Conservation (phyloP, 2,113 vertebrate species). For the Pomatorhinus ruficollis region DNA sequence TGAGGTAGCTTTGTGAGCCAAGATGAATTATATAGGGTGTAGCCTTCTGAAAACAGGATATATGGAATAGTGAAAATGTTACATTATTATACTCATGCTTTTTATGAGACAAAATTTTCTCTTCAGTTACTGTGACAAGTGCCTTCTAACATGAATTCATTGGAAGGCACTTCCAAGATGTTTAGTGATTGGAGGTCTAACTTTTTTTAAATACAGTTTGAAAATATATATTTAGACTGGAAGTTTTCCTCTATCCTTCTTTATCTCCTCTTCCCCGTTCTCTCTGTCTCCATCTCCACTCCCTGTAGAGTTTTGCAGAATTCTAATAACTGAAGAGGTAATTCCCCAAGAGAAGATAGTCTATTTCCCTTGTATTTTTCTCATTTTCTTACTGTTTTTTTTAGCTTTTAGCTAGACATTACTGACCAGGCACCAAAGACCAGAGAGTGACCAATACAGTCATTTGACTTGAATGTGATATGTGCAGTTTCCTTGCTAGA, state of each 20-base stretch:
- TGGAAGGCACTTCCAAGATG: neutral
- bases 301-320: neutral
- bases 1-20: neutral
- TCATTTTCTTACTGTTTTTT: neutral
- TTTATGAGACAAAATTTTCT: neutral
- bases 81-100: neutral
- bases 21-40: neutral
- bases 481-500: neutral
- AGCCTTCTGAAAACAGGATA: neutral
- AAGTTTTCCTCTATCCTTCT: neutral
- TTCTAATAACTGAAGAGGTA: neutral
- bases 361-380: neutral
- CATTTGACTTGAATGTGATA: neutral
- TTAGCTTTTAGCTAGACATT: neutral
- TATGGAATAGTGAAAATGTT: neutral
- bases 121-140: neutral
- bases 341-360: neutral
- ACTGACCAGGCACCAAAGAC: neutral
- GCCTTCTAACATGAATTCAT: neutral
- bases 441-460: accelerated
- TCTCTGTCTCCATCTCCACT: neutral
- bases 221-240: neutral
- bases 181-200: neutral
- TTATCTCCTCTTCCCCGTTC: neutral
- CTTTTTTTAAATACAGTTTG: neutral